A percentile compares a stretch with the other conserved stretches of the same genome.
Evolutionary conservation across 1,140 invertebrate species (phyloP).

Genomic region (Vanessa tameamea): DNA sequence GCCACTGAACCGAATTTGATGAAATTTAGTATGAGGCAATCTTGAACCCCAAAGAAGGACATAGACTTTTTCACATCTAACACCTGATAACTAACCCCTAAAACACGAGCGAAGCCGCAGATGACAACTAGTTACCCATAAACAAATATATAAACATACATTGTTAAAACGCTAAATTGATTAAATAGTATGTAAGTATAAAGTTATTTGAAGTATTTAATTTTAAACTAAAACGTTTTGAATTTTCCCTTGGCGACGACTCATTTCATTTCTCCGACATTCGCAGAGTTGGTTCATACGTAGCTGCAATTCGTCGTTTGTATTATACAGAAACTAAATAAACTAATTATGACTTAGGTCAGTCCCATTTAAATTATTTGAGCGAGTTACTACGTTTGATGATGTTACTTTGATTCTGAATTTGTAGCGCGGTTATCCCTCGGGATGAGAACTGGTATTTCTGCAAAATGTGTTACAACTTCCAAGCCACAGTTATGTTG

Average conservation of each 20-base stretch:
- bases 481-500: slow-evolving; percentile 1
- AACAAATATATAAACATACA: too few relatives aligned
- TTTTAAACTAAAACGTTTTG: background rate
- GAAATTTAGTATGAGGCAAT: too few relatives aligned
- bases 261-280: background rate
- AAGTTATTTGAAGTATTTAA: background rate
- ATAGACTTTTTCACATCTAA: too few relatives aligned
- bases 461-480: slow-evolving; percentile 20
- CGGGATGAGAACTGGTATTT: slow-evolving; percentile 24
- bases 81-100: too few relatives aligned
- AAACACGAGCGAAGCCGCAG: too few relatives aligned
- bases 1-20: too few relatives aligned
- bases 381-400: slow-evolving; percentile 30
- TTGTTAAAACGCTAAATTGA: too few relatives aligned
- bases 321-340: slow-evolving; percentile 35
- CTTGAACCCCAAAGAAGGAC: too few relatives aligned
- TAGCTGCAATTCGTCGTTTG: slow-evolving; percentile 13
- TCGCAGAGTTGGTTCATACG: background rate
- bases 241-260: background rate
- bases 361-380: slow-evolving; percentile 37
- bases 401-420: slow-evolving; percentile 38
- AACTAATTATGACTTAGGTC: slow-evolving; percentile 31
- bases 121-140: too few relatives aligned
- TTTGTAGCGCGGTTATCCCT: slow-evolving; percentile 31
- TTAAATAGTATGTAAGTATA: background rate